Evolutionary conservation across 2,888 invertebrate species (phyloP).

Genomic region (Leucophenga montana): DNA sequence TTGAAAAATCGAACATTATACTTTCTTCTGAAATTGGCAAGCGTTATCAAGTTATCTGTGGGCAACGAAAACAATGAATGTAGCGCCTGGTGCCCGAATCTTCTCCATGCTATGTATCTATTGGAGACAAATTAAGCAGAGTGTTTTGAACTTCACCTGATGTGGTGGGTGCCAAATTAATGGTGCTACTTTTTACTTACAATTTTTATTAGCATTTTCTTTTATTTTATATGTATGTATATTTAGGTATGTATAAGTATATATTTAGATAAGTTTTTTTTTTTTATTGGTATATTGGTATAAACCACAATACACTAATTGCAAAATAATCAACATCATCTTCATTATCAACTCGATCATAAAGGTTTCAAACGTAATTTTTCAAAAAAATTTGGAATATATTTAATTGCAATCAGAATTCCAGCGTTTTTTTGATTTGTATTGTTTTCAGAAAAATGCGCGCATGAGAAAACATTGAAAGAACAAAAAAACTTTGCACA

Average conservation of each 20-base stretch:
- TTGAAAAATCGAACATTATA: too few species aligned
- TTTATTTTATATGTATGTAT: not conserved
- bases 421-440: not conserved
- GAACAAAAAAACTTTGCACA: slow-evolving; percentile 17
- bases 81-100: too few species aligned
- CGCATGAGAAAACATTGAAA: not conserved
- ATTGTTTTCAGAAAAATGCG: slow-evolving; percentile 16
- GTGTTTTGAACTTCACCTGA: too few species aligned
- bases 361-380: slow-evolving; percentile 9
- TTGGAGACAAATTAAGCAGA: too few species aligned
- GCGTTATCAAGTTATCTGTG: too few species aligned
- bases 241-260: slow-evolving; percentile 13
- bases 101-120: too few species aligned
- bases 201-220: slow-evolving; percentile 6
- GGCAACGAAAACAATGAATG: too few species aligned
- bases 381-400: not conserved
- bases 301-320: slow-evolving; percentile 9
- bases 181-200: too few species aligned
- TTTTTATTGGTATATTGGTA: slow-evolving; percentile 1
- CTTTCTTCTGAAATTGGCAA: too few species aligned
- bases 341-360: not conserved
- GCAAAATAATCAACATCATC: slow-evolving; percentile 7
- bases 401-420: not conserved
- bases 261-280: not conserved
- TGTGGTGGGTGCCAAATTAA: too few species aligned